Conservation (phyloP, 2,113 vertebrate genomes). For the Xyrauchen texanus region DNA sequence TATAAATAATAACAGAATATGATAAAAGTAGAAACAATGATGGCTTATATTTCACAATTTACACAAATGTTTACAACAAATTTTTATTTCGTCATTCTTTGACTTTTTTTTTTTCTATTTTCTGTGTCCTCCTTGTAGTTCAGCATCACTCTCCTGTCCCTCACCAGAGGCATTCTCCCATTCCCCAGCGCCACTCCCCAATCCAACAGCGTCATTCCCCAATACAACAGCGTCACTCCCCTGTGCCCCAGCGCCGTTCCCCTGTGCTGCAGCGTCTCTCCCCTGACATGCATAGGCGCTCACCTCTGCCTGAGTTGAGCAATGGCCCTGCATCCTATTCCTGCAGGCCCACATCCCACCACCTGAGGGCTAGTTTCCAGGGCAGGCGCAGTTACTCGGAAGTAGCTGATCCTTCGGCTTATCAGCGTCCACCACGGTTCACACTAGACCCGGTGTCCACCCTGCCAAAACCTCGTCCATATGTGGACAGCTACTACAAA, state of each 20-base stretch:
- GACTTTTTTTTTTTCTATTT: no score
- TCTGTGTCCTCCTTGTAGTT: slow-evolving; percentile 68
- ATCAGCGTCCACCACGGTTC: slow-evolving; percentile 83
- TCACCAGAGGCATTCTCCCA: slow-evolving; percentile 77
- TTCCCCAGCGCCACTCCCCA: slow-evolving; percentile 85
- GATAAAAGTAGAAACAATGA: no score
- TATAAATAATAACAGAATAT: no score
- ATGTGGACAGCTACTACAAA: slow-evolving; percentile 80
- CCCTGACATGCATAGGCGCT: slow-evolving; percentile 79
- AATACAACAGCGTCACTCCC: slow-evolving; percentile 75
- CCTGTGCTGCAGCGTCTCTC: slow-evolving; percentile 80
- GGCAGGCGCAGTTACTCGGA: slow-evolving; percentile 95
- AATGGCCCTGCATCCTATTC: slow-evolving; percentile 82
- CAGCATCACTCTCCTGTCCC: slow-evolving; percentile 81
- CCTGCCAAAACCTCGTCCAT: slow-evolving; percentile 89
- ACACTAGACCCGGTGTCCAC: slow-evolving; percentile 88
- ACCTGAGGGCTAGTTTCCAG: slow-evolving; percentile 91
- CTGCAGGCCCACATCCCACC: slow-evolving; percentile 84
- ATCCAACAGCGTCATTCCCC: slow-evolving; percentile 77
- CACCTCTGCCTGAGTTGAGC: slow-evolving; percentile 77
- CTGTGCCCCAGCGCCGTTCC: slow-evolving; percentile 81
- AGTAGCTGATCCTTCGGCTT: slow-evolving; percentile 85
- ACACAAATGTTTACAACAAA: no score
- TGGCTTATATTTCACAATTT: no score
- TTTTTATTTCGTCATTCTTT: no score